Base-by-base conservation (phyloP, 2,888 invertebrate genomes). In the Caenorhabditis uteleia region DNA sequence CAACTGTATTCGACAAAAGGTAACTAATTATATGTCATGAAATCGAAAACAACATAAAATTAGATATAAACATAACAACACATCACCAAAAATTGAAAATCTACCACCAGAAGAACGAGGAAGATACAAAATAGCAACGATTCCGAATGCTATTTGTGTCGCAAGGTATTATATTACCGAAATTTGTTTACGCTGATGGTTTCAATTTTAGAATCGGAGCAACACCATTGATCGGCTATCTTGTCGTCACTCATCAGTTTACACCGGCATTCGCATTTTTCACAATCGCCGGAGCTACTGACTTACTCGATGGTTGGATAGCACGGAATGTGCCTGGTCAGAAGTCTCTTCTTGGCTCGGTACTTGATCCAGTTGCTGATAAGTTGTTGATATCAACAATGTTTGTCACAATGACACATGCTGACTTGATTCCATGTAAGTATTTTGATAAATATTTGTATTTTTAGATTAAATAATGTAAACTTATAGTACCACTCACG, bases 281-380 rank as follows among this genome's bases (percentile, higher is more conserved):
- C 79, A 88, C 89, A 26, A 86, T 91, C 78, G 95, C 95, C 69
- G 95, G 94, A 66, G 83, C 94, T 1, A 91, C 93, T 40, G 97
- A 97, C 87, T 59, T 82, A 77, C 46, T 78, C 48, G 97, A 98
- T 87, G 97, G 97, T 7, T 93, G 91, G 89, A 95, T 98, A 83
- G 97, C 97, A 0, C 88, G 97, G 57, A 91, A 90, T 48, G 94
- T 91, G 89, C 88, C 89, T 66, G 90, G 90, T 29, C 97, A 98
- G 84, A 90, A 91, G 23, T 92, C 95, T 26, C 91, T 91, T 83
- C 88, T 93, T 82, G 97, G 97, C 0, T 93, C 93, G 58, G 93
- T 95, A 81, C 85, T 98, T 16, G 97, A 98, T 85, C 97, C 97
- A 0, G 88, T 95, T 87, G 97, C 97, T 2, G 97, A 98, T 84